Base-by-base conservation (phyloP, 2,113 vertebrate genomes). In the Quiscalus mexicanus region DNA sequence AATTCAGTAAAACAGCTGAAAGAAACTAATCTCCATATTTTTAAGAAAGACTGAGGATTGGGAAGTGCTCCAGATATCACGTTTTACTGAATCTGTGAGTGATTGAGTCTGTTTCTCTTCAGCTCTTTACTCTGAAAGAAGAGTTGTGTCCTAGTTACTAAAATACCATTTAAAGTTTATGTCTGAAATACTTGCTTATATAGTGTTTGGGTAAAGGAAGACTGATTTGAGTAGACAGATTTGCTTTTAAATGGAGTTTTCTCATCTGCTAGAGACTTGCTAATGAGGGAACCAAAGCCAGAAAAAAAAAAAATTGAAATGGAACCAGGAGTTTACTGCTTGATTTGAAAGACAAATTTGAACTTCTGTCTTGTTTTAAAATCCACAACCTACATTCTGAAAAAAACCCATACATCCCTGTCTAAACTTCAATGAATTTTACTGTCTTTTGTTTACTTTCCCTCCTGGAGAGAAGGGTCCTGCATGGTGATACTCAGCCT, bases 81-180 rank as follows among this genome's bases (percentile, higher is more conserved):
- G 21, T 95, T 69, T 78, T 73, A n/a, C 44, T 39, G 23, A 25
- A 44, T 92, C 59, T 86, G 30, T 84, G 83, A 92, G 44, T 63
- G 73, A 58, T 55, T 79, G 53, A 84, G 88, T 93, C 79, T 92
- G 83, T 95, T 96, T 92, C 88, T 90, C 60, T 86, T 93, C 85
- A 89, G 0, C 22, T 77, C 55, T 70, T 53, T 39, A 37, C 31
- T 84, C 37, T 44, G 44, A 69, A 70, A 63, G 77, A 65, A n/a
- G 21, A 53, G 11, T 60, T 84, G 60, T 69, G 45, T 90, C 60
- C 73, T 71, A 59, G 55, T 91, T 93, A 67, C 83, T 92, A 45
- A 81, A 86, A 94, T 94, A 76, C 3, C 1, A 0, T 64, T 18
- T 87, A 28, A 63, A 69, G 37, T 87, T 79, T 82, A 53, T 92